phyloP scores from a whole-genome alignment of 2,113 vertebrate genomes.

The Diadophis punctatus region DNA sequence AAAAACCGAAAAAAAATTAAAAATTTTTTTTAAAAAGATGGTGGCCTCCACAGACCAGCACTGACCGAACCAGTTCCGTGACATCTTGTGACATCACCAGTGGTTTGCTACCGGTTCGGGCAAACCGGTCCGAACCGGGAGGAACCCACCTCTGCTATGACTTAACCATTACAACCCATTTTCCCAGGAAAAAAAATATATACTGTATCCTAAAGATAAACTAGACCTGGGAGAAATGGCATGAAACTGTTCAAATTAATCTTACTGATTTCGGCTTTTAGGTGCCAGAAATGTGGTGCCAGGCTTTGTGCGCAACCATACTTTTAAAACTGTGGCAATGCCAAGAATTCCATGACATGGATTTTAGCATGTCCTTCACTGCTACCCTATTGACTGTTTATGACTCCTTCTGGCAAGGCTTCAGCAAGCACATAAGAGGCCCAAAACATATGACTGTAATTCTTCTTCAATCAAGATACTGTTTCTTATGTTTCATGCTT shows the following conservation, averaged over 20 bases:
- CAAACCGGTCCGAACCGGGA: too few species aligned
- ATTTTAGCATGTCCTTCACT: neutral
- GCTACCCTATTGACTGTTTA: neutral
- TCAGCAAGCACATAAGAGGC: neutral
- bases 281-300: neutral
- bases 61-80: too few species aligned
- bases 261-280: neutral
- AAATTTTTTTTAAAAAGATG: too few species aligned
- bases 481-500: neutral
- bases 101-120: too few species aligned
- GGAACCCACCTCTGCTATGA: too few species aligned
- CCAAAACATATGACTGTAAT: neutral
- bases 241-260: neutral
- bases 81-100: too few species aligned
- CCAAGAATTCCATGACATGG: neutral
- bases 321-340: neutral
- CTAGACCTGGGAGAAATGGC: neutral
- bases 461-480: neutral
- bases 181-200: neutral
- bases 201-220: neutral
- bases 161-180: neutral
- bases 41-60: too few species aligned
- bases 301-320: neutral
- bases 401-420: neutral
- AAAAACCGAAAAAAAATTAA: too few species aligned